Base-by-base conservation (phyloP, 2,113 vertebrate genomes). In the Psephotus haematonotus region DNA sequence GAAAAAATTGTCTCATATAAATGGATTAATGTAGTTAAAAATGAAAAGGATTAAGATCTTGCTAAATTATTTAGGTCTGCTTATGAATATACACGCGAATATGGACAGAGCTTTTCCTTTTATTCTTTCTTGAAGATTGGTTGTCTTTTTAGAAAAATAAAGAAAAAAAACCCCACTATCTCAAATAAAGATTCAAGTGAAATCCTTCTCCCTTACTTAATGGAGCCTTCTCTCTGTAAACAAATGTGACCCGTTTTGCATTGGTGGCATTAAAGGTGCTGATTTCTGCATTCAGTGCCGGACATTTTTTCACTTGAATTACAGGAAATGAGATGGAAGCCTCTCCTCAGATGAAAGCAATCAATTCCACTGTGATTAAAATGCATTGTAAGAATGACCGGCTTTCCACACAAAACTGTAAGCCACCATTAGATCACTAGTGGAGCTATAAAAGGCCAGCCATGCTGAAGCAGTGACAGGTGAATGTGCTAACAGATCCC, bases 11-110 rank as follows among this genome's bases (percentile, higher is more conserved):
- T 49, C 86, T 68, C 25, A n/a, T 90, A 74, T 60, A 78, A 91
- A 74, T 71, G 47, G 46, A 94, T 96, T 96, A 94, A 89, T 72
- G 43, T 55, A 91, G 89, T 96, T 91, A n/a, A 81, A 93, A 62
- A 35, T 90, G 59, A 75, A 89, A 94, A 92, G 20, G 37, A 81
- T 94, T 96, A 92, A 79, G 11, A 74, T 93, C 25, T 47, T 67
- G 46, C 63, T 86, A 47, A 92, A 86, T 94, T 93, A 95, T 93
- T 96, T 93, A 90, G 37, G 31, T 64, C 37, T 94, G 43, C 43
- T 88, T 75, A 91, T 70, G 53, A 94, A 76, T 78, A 69, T 72
- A 50, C 28, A 91, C 82, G 35, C 49, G 82, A 69, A 63, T 22
- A 85, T 13, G 86, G 75, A 62, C 7, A 75, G 65, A 82, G 9